phyloP scores from a whole-genome alignment of 2,797 vertebrate species.

The Remorina albescens region DNA sequence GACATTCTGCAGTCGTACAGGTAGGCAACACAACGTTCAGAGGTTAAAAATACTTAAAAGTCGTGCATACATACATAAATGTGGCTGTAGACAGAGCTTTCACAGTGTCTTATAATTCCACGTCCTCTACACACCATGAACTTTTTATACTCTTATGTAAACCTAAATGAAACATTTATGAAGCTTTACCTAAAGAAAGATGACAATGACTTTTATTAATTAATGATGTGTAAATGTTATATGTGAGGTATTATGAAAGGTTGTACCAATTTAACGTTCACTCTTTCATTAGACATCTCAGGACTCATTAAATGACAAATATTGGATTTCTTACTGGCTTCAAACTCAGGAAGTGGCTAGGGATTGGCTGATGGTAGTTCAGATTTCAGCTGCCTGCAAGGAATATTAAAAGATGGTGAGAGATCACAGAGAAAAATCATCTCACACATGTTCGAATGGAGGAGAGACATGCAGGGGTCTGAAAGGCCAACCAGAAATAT shows the following conservation, averaged over 20 bases:
- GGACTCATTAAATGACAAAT: slow-evolving; percentile 1
- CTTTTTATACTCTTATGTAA: background rate
- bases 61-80: background rate
- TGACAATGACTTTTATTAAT: background rate
- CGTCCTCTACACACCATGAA: background rate
- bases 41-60: background rate
- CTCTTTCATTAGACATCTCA: background rate
- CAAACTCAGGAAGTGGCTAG: slow-evolving; percentile 10
- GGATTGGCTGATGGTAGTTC: slow-evolving; percentile 19
- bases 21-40: slow-evolving; percentile 67
- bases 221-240: background rate
- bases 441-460: slow-evolving; percentile 12
- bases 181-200: background rate
- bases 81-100: background rate
- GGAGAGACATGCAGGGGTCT: background rate
- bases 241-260: background rate
- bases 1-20: slow-evolving; percentile 98
- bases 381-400: slow-evolving; percentile 12
- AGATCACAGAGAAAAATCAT: slow-evolving; percentile 5
- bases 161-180: background rate
- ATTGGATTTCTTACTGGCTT: background rate
- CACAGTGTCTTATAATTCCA: background rate
- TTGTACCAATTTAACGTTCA: background rate
- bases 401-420: slow-evolving; percentile 22
- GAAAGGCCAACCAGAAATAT: background rate